phyloP scores from a whole-genome alignment of 1,140 invertebrate genomes.

The Neodiprion fabricii region DNA sequence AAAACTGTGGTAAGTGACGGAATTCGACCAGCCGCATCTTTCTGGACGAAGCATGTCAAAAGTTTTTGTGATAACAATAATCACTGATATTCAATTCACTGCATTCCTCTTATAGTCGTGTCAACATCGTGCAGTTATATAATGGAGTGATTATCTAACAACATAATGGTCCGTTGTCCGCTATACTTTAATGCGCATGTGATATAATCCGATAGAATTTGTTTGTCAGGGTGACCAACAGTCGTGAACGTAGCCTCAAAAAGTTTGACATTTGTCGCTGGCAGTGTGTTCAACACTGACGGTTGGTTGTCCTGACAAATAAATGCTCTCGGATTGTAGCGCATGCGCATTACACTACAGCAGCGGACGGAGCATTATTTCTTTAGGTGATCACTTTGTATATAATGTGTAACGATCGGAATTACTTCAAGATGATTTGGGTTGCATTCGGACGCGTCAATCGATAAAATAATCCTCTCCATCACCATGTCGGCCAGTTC shows the following conservation, averaged over 20 bases:
- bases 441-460: conserved; percentile 66
- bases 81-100: not conserved
- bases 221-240: no score
- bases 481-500: conserved; percentile 73
- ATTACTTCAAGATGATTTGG: conserved; percentile 61
- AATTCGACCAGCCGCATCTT: conserved; percentile 72
- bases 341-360: no score
- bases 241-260: no score
- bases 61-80: not conserved
- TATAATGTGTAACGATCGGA: not conserved
- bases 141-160: conserved; percentile 17
- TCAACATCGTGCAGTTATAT: conserved; percentile 14
- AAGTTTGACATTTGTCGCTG: no score
- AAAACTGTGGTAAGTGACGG: conserved; percentile 85
- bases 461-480: conserved; percentile 63
- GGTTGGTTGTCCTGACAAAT: no score
- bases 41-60: conserved; percentile 45
- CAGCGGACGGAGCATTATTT: no score
- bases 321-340: no score
- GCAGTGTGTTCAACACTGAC: no score
- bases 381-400: no score
- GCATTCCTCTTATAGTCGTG: conserved; percentile 15
- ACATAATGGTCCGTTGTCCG: not conserved
- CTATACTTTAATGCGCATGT: no score
- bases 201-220: no score